Conservation (phyloP, 2,888 invertebrate genomes). For the Lasioglossum villosulum region DNA sequence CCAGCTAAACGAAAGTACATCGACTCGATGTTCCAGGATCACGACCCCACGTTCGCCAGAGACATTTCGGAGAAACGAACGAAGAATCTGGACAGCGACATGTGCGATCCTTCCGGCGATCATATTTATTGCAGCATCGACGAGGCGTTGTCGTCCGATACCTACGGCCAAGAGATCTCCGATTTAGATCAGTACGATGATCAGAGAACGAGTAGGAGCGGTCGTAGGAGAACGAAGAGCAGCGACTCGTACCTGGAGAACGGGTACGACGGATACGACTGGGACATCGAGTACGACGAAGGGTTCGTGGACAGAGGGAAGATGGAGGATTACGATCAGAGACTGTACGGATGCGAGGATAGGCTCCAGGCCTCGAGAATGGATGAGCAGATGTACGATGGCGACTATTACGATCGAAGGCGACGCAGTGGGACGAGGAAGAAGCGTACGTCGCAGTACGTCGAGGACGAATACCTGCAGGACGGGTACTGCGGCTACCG, state of each 20-base stretch:
- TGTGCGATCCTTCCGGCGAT: constrained; percentile 71
- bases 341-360: constrained; percentile 55
- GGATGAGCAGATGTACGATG: constrained; percentile 47
- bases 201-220: constrained; percentile 75
- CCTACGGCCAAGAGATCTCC: constrained; percentile 50
- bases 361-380: constrained; percentile 31
- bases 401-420: constrained; percentile 56
- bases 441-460: constrained; percentile 56
- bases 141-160: constrained; percentile 84
- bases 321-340: constrained; percentile 59
- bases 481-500: constrained; percentile 65
- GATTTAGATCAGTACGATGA: constrained; percentile 53
- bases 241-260: constrained; percentile 78
- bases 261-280: constrained; percentile 73
- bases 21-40: constrained; percentile 70
- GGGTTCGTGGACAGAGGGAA: constrained; percentile 66
- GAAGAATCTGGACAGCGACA: constrained; percentile 64
- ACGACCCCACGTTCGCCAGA: constrained; percentile 62
- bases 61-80: constrained; percentile 71
- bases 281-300: constrained; percentile 71
- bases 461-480: constrained; percentile 54
- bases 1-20: constrained; percentile 74
- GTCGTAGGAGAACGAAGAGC: constrained; percentile 76
- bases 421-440: constrained; percentile 21
- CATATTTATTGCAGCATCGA: constrained; percentile 86